Evolutionary conservation across 2,888 invertebrate species (phyloP).

Genomic region (Lasiommata megera): DNA sequence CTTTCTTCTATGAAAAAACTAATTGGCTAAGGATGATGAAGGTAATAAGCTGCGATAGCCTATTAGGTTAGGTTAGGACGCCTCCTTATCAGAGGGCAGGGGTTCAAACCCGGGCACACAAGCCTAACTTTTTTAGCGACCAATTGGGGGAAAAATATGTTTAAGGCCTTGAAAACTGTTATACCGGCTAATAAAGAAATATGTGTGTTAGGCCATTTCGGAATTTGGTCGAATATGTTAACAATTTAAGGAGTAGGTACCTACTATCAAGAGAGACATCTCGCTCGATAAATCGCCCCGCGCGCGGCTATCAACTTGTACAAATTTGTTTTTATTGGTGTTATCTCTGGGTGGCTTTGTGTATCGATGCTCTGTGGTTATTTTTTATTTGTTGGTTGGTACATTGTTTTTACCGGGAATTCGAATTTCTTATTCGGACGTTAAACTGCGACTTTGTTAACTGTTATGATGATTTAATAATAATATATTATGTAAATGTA

Average conservation of each 20-base stretch:
- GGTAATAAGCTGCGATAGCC: too few relatives aligned
- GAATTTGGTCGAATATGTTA: slow-evolving; percentile 27
- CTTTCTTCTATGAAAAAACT: too few relatives aligned
- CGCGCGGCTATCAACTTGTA: slow-evolving; percentile 62
- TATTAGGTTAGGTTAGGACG: too few relatives aligned
- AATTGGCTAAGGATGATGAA: too few relatives aligned
- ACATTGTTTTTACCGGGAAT: slow-evolving; percentile 37
- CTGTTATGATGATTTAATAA: background rate
- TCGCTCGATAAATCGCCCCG: slow-evolving; percentile 70
- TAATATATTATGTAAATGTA: too few relatives aligned
- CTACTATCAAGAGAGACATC: slow-evolving; percentile 63
- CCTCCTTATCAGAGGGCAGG: too few relatives aligned
- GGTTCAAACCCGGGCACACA: too few relatives aligned
- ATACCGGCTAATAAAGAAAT: background rate
- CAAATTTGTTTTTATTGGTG: slow-evolving; percentile 74
- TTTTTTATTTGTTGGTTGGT: slow-evolving; percentile 32
- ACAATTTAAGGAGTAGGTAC: slow-evolving; percentile 58
- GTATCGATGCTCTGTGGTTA: slow-evolving; percentile 43
- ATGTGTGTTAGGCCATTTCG: slow-evolving; percentile 21
- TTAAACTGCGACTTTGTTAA: background rate
- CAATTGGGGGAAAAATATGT: background rate
- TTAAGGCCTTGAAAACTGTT: background rate
- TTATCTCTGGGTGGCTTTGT: slow-evolving; percentile 74
- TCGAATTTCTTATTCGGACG: slow-evolving; percentile 32
- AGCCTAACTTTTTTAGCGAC: too few relatives aligned